Evolutionary conservation across 2,888 invertebrate genomes (phyloP), one percentile per base, ranked within the genome.

Genomic region (Herminia tarsipennalis): DNA sequence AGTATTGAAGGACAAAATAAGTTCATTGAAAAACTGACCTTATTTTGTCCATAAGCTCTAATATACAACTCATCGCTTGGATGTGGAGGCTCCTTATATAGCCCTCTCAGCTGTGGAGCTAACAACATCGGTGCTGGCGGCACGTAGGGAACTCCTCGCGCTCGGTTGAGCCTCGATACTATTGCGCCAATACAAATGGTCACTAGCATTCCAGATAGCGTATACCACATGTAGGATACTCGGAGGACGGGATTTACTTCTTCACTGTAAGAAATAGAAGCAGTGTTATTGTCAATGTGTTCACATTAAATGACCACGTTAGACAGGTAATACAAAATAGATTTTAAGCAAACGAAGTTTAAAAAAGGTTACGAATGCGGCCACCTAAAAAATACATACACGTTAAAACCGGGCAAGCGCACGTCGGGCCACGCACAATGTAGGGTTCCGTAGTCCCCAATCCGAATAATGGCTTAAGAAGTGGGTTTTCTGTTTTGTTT

Each of bases 171-270:
- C 16, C 81, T 76, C 0, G 90, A 82, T 1, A 81, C 78, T 0
- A 77, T 50, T 9, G 76, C 66, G 0, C 90, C 91, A 1, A 84
- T 78, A 33, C 70, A 70, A 3, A 91, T 75, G 0, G 85, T 86
- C 12, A 88, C 64, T 8, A 82, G 14, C 14, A 81, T 73, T 0
- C 91, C 90, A 0, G 81, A 77, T 6, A 95, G 75, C 0, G 96
- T 95, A 66, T 96, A 96, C 94, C 95, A 96, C 73, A 96, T 90
- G 81, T 96, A 96, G 0, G 96, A 96, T 5, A 96, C 92, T 28
- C 95, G 94, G 55, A 95, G 94, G 14, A 96, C 68, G 33, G 93
- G 92, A 74, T 93, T 94, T 9, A 93, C 88, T 59, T 93, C 93
- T 83, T 93, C 78, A 8, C 88, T 88, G 62, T 2, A 47, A 35